A percentile compares a stretch with the other conserved stretches of the same genome.
Evolutionary conservation across 2,888 invertebrate genomes (phyloP).

Genomic region (Lasius fuliginosus): DNA sequence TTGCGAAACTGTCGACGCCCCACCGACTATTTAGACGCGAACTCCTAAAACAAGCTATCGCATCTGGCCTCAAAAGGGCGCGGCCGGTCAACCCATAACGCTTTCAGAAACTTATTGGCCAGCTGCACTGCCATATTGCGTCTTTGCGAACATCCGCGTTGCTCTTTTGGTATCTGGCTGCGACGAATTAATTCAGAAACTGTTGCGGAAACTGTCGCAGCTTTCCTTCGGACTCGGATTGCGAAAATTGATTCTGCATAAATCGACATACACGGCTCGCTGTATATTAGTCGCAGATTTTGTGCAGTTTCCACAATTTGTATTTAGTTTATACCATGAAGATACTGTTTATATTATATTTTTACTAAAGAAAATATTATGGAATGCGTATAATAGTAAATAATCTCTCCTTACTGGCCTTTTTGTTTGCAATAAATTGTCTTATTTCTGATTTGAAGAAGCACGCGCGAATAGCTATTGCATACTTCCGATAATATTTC

Average conservation of each 20-base stretch:
- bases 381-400: background rate
- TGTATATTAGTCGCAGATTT: background rate
- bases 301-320: background rate
- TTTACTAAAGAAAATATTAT: background rate
- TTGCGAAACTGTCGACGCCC: slow-evolving; percentile 74
- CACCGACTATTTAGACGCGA: slow-evolving; percentile 78
- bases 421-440: background rate
- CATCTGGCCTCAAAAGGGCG: slow-evolving; percentile 79
- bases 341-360: background rate
- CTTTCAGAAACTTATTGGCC: slow-evolving; percentile 71
- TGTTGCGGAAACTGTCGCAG: slow-evolving; percentile 3
- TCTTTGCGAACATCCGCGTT: slow-evolving; percentile 52
- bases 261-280: background rate
- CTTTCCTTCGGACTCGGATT: slow-evolving; percentile 3
- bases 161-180: slow-evolving; percentile 24
- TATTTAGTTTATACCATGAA: background rate
- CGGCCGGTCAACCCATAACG: slow-evolving; percentile 67
- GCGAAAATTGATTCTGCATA: slow-evolving; percentile 15
- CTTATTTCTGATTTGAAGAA: background rate
- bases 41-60: slow-evolving; percentile 75
- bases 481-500: slow-evolving; percentile 1
- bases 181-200: slow-evolving; percentile 38
- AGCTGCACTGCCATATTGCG: slow-evolving; percentile 60
- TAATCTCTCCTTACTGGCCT: background rate
- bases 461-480: background rate